Evolutionary conservation across 1,140 invertebrate genomes (phyloP).

Genomic region (Batillaria attramentaria): DNA sequence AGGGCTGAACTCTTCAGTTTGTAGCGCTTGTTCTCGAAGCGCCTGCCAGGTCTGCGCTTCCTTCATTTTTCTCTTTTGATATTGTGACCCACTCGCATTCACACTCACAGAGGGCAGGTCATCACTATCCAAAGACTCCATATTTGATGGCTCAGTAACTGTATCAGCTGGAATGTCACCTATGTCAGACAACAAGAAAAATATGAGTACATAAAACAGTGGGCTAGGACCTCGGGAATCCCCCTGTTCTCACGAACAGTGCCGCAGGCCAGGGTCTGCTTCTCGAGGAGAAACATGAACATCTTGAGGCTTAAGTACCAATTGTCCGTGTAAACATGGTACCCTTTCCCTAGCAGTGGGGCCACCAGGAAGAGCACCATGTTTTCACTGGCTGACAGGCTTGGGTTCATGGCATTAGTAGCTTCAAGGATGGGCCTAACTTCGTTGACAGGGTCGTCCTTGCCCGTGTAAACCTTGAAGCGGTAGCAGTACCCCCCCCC

Average conservation of each 20-base stretch:
- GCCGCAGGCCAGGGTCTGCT: slow-evolving; percentile 18
- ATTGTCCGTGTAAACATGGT: slow-evolving; percentile 33
- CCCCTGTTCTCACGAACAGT: background rate
- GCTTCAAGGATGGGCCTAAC: slow-evolving; percentile 21
- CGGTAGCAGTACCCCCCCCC: slow-evolving; percentile 34
- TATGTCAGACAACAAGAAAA: too few species aligned
- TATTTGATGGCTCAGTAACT: too few species aligned
- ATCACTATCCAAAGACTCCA: too few species aligned
- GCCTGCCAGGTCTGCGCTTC: too few species aligned
- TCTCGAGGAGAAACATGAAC: slow-evolving; percentile 14
- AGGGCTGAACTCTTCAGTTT: too few species aligned
- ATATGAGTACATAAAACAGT: too few species aligned
- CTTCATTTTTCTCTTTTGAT: too few species aligned
- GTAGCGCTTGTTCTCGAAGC: too few species aligned
- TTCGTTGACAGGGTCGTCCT: slow-evolving; percentile 31
- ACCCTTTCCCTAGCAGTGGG: slow-evolving; percentile 23
- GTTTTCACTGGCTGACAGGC: slow-evolving; percentile 7
- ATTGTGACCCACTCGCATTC: too few species aligned
- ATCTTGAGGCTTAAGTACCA: slow-evolving; percentile 26
- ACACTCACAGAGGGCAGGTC: too few species aligned
- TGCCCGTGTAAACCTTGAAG: slow-evolving; percentile 32
- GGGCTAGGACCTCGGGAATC: background rate
- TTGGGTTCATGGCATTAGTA: background rate
- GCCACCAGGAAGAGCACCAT: slow-evolving; percentile 29
- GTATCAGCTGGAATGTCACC: too few species aligned